A percentile compares a stretch with the other conserved stretches of the same genome.
Conservation (phyloP, 2,113 vertebrate genomes). For the Stictonetta naevosa region DNA sequence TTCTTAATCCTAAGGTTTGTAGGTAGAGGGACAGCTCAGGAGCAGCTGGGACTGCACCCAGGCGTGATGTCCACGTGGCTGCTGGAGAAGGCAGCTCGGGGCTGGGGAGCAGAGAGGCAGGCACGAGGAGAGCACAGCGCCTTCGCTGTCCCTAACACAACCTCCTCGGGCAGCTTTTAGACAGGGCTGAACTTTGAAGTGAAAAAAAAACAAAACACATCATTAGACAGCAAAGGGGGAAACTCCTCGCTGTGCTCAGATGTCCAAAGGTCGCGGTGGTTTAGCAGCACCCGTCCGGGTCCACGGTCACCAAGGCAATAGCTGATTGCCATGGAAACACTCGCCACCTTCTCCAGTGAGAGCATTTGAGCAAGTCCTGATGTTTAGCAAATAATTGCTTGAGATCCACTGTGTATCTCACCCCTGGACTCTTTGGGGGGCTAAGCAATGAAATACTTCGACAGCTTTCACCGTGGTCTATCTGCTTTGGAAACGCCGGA, state of each 20-base stretch:
- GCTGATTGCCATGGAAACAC: conserved; percentile 59
- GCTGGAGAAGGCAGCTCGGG: neutral
- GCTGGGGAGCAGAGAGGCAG: neutral
- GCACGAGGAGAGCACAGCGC: neutral
- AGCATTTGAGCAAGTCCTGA: neutral
- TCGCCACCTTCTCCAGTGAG: neutral
- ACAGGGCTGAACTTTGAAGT: neutral
- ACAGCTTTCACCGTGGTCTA: rapidly evolving
- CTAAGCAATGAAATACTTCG: neutral
- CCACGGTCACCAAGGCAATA: conserved; percentile 46
- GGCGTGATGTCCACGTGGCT: neutral
- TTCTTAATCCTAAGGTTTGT: neutral
- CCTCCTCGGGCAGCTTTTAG: neutral
- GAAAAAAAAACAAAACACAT: neutral
- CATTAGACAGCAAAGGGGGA: neutral
- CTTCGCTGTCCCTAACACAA: neutral
- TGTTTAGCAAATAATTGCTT: neutral
- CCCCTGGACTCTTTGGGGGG: neutral
- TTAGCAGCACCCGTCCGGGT: neutral
- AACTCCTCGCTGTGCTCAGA: neutral
- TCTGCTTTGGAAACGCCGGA: rapidly evolving
- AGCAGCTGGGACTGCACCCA: neutral
- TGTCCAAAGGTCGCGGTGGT: neutral
- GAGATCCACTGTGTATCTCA: neutral
- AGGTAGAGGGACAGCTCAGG: neutral